A percentile compares a stretch with the other conserved stretches of the same genome.
Evolutionary conservation across 2,113 vertebrate species (phyloP).

Genomic region (Fregata magnificens): DNA sequence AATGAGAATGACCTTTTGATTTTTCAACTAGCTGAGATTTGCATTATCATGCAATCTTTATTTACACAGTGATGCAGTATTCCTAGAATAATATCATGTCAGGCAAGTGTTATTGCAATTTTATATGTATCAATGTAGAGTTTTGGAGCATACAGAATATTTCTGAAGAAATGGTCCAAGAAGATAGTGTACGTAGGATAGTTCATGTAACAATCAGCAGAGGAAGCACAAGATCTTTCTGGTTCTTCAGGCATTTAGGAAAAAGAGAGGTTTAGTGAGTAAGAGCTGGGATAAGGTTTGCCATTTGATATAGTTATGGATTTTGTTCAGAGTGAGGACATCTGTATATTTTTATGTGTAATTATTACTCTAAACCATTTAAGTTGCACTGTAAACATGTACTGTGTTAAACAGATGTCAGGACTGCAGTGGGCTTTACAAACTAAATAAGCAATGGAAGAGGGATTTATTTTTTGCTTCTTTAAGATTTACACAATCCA

Average conservation of each 20-base stretch:
- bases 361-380: not conserved
- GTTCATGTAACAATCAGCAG: not conserved
- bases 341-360: not conserved
- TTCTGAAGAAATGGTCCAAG: not conserved
- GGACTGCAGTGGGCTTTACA: not conserved
- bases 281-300: not conserved
- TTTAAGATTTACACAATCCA: not conserved
- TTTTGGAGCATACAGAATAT: not conserved
- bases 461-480: not conserved
- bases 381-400: not conserved
- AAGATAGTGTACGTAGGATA: not conserved
- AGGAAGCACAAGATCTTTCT: not conserved
- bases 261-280: not conserved
- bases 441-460: not conserved
- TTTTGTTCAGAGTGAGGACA: not conserved
- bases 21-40: not conserved
- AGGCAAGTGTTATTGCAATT: not conserved
- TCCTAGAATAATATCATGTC: not conserved
- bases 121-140: not conserved
- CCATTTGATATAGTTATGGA: not conserved
- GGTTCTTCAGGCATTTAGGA: not conserved
- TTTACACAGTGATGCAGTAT: not conserved
- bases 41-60: not conserved
- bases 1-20: not conserved
- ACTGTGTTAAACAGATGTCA: not conserved